Base-by-base conservation (phyloP, 2,797 vertebrate species). In the Limnodromus scolopaceus region DNA sequence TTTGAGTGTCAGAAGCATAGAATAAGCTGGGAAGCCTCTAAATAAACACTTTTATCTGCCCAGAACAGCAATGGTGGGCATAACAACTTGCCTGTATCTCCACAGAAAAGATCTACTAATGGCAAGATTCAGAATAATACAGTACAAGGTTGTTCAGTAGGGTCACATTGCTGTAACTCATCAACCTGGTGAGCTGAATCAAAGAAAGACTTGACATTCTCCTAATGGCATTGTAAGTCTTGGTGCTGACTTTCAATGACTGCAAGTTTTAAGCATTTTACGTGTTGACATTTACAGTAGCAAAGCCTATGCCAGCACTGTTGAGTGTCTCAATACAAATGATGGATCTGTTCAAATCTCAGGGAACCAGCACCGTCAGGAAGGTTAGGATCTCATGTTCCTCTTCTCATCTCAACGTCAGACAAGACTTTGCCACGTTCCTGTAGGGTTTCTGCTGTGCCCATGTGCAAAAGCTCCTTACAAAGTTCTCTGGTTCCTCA, bases 201-300 rank as follows among this genome's bases (percentile, higher is more conserved):
- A 16, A 54, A 61, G 65, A 11, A 27, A 74, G 55, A 27, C 22
- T 24, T 18, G 32, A 24, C 32, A 18, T 43, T 65, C 36, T 69
- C 61, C 49, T 43, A 38, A 38, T 3, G 20, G 41, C 46, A 18
- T 12, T 17, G 3, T 7, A 64, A 48, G 60, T 23, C 53, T 45
- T 25, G 18, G 32, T 32, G 61, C 32, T 27, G 48, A 85, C 69
- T 70, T 58, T 24, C 55, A 24, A 13, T 4, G 15, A 24, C 36
- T 24, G 22, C 39, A 70, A 49, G n/a, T 19, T 49, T 84, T 19
- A 60, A 71, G n/a, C 3, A 1, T 58, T 13, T 71, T 32, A 22
- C 0, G 2, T 5, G 1, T 6, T 54, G 69, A 11, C 27, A 46
- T 41, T 71, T 84, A n/a, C 36, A 38, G 25, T 6, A 57, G 23